Base-by-base conservation (phyloP, 2,797 vertebrate genomes). In the Acanthis flammea region DNA sequence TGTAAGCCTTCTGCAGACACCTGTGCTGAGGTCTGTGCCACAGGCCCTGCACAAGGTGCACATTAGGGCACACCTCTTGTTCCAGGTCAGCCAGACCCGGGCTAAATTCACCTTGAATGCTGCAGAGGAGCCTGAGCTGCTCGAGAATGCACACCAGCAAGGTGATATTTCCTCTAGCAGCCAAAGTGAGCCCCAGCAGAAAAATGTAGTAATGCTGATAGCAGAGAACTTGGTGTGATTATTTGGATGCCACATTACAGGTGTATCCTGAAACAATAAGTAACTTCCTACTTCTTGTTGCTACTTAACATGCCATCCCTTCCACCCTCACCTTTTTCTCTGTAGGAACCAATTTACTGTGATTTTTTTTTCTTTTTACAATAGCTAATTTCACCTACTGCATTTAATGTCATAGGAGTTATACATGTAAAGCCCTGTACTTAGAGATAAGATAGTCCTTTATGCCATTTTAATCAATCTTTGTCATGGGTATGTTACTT, bases 401-500 rank as follows among this genome's bases (percentile, higher is more conserved):
- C 92, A 91, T 96, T 96, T 96, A 95, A 97, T 93, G 94, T 94
- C 94, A 92, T 60, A 92, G 73, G 75, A 97, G 85, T 94, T 96
- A 94, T 76, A 82, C 15, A 33, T 95, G 88, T 92, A 97, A 95
- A 94, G 96, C 61, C 82, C 47, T 92, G 63, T 94, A 73, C 72
- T 97, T 94, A 92, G 94, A 84, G 87, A 90, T 89, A 93, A 96
- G 93, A 91, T 86, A 88, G 88, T 91, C 61, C 88, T 93, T 94
- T 94, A 91, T 95, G 76, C 60, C 90, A 88, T 96, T 96, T 95
- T 96, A 92, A 94, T 97, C 91, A 97, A 85, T 95, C 89, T 95
- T 89, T 83, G 84, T 90, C 95, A 88, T 76, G 62, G n/a, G 90
- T 97, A 85, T 95, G 89, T 94, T 97, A 96, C 92, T 97, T 97